phyloP scores from a whole-genome alignment of 2,113 vertebrate genomes.

The Peromyscus maniculatus region DNA sequence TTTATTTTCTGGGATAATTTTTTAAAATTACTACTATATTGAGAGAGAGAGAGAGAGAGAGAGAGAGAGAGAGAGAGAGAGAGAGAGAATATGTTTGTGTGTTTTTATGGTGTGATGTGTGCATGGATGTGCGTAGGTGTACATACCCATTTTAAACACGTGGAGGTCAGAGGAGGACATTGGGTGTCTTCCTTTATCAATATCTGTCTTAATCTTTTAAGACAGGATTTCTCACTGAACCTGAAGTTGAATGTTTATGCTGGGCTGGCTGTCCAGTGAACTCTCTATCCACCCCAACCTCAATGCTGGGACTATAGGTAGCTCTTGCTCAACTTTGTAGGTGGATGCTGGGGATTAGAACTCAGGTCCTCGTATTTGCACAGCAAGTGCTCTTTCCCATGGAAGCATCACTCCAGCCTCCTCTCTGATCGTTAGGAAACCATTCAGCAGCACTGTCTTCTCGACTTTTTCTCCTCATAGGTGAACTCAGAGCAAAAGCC shows the following conservation, averaged over 20 bases:
- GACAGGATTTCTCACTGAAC: neutral
- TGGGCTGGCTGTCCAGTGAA: neutral
- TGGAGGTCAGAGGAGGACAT: neutral
- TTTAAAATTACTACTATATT: neutral
- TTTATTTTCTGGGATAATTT: neutral
- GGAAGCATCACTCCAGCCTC: neutral
- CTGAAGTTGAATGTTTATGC: neutral
- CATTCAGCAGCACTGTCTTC: neutral
- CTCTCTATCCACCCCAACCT: neutral
- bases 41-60: neutral
- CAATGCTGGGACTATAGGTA: neutral
- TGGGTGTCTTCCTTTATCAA: neutral
- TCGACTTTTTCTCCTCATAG: neutral
- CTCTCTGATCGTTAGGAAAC: neutral
- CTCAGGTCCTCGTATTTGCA: neutral
- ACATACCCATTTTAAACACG: neutral
- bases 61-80: neutral
- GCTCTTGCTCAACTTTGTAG: neutral
- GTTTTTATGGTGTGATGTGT: neutral
- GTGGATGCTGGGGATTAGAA: neutral
- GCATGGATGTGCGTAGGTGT: neutral
- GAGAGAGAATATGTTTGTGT: neutral
- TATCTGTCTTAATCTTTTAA: neutral
- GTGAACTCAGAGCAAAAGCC: neutral
- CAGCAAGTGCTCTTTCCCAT: neutral